Base-by-base conservation (phyloP, 2,888 invertebrate species). In the Actias luna region DNA sequence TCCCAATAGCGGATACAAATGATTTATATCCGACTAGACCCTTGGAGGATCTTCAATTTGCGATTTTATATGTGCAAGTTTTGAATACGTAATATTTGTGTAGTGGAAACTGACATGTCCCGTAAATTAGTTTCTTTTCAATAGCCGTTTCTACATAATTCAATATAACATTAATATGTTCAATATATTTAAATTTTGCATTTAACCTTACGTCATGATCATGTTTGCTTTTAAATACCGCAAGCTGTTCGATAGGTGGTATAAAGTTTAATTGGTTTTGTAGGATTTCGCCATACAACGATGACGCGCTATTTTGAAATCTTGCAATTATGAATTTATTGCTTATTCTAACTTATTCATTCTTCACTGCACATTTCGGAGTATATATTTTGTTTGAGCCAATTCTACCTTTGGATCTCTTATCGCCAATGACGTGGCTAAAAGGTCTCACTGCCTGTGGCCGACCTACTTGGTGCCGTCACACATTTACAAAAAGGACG, bases 21-120 rank as follows among this genome's bases (percentile, higher is more conserved):
- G 78, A 79, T 80, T 79, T 78, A 79, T 78, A 67, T 71, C 66
- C 59, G 59, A 67, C 68, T 67, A 66, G 55, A 27, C 55, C 67
- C 66, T 62, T 63, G 39, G 63, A 66, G 64, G 61, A 67, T 64
- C 65, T 63, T 64, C 63, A 64, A 67, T 63, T 71, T 67, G 69
- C 63, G 64, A 68, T 67, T 68, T 64, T 66, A 29, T 55, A 29
- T 29, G 55, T 8, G 27, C 29, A 55, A n/a, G 55, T 55, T 55
- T 29, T 29, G 55, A 18, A 29, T 29, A 29, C 29, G 27, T 52
- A 46, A 46, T 52, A 29, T 52, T 52, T 52, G 16, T 27, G 55
- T 22, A 22, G 10, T 22, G 8, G 18, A 46, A 22, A 46, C 12
- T 46, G 46, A 55, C 55, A 55, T 55, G 29, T 16, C 14, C 14